Evolutionary conservation across 1,140 invertebrate genomes (phyloP).

Genomic region (Aphelinus atriplicis): DNA sequence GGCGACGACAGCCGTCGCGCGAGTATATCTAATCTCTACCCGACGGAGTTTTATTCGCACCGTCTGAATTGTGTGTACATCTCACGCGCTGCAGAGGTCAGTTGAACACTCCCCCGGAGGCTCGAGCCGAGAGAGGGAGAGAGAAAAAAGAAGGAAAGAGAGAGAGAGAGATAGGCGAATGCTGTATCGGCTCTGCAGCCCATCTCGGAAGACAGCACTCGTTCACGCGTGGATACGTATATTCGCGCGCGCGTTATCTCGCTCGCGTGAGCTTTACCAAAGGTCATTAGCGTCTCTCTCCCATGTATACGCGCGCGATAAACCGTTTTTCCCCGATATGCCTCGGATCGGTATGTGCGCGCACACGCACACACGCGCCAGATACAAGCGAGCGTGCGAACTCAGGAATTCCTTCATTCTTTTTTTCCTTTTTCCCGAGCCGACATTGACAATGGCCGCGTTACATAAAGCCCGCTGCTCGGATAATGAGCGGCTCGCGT

Average conservation of each 20-base stretch:
- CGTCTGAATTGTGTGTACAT: too few species aligned
- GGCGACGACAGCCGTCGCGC: too few species aligned
- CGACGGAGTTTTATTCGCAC: too few species aligned
- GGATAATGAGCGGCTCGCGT: too few species aligned
- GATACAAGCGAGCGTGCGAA: too few species aligned
- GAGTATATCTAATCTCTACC: too few species aligned
- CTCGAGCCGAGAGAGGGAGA: too few species aligned
- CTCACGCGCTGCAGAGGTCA: too few species aligned
- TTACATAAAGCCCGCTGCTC: constrained; percentile 9
- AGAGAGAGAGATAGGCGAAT: background rate
- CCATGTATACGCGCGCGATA: background rate
- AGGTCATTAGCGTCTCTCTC: constrained; percentile 17
- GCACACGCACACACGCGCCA: too few species aligned
- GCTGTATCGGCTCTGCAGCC: background rate
- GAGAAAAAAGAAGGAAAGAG: background rate
- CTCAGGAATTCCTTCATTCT: too few species aligned
- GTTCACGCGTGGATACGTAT: background rate
- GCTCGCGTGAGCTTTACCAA: background rate
- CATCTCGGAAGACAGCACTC: background rate
- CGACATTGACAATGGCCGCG: constrained; percentile 1
- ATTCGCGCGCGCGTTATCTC: constrained; percentile 2
- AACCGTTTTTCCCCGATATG: background rate
- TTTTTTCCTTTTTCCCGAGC: too few species aligned
- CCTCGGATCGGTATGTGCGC: background rate
- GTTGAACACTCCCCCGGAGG: too few species aligned